Percentiles rank a stretch among this genome's conserved stretches.
These are phyloP conservation scores for Heterotis niloticus DNA, from an alignment of 2,113 vertebrate genomes.

Conservation along the genomic window DNA sequence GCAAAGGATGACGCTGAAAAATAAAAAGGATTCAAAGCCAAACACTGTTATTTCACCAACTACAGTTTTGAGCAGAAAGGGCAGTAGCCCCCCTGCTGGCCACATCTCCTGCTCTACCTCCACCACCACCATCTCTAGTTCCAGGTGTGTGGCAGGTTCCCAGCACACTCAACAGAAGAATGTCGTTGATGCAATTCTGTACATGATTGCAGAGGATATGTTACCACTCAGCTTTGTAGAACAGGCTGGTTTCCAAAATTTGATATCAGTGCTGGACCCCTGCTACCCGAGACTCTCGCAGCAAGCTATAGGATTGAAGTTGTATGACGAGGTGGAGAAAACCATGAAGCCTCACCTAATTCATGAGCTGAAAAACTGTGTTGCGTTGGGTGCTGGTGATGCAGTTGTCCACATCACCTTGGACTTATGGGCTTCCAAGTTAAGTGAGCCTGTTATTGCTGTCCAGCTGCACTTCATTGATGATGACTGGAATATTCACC, in stretches of 20 bases:
- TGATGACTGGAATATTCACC: constrained; percentile 58
- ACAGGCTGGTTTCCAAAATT: constrained; percentile 61
- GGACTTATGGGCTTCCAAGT: constrained; percentile 60
- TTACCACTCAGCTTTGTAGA: constrained; percentile 69
- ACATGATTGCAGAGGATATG: constrained; percentile 71
- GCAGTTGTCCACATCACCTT: constrained; percentile 56
- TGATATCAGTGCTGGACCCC: constrained; percentile 56
- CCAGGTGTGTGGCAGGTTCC: not conserved
- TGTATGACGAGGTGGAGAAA: constrained; percentile 66
- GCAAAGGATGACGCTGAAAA: constrained; percentile 25
- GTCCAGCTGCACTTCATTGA: constrained; percentile 66
- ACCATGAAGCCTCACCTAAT: constrained; percentile 63
- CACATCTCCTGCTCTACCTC: not conserved
- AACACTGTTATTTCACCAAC: not conserved
- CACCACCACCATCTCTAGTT: constrained; percentile 26
- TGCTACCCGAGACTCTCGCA: constrained; percentile 59
- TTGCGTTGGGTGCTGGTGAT: constrained; percentile 36
- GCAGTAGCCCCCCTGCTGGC: constrained; percentile 30
- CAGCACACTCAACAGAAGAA: constrained; percentile 46
- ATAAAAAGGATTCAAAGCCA: constrained; percentile 4
- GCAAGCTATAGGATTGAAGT: constrained; percentile 52
- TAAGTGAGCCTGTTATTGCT: constrained; percentile 46
- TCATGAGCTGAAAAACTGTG: constrained; percentile 57
- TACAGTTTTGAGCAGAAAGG: constrained; percentile 20
- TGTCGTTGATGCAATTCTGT: constrained; percentile 53